Evolutionary conservation across 1,140 invertebrate species (phyloP).

Genomic region (Calephelis nemesis): DNA sequence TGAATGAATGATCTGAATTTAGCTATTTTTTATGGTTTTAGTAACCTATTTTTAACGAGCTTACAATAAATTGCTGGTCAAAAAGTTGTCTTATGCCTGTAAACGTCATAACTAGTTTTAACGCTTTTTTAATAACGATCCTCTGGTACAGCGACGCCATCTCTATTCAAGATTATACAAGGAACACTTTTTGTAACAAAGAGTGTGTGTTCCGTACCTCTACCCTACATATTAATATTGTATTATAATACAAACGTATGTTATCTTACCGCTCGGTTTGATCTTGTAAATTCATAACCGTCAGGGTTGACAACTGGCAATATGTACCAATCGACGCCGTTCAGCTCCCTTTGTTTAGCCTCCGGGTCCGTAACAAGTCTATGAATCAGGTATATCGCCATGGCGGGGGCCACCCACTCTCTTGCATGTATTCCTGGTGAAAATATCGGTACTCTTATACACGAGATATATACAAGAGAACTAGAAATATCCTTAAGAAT

Average conservation of each 20-base stretch:
- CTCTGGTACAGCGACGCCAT: no score
- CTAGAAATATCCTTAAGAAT: no score
- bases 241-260: not conserved
- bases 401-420: constrained; percentile 86
- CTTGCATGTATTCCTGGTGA: constrained; percentile 80
- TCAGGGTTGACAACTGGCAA: constrained; percentile 83
- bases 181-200: not conserved
- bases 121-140: no score
- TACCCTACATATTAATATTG: not conserved
- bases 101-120: no score
- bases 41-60: no score
- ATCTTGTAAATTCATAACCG: constrained; percentile 81
- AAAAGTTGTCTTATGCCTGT: no score
- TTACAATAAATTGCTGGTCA: no score
- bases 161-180: no score
- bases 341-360: constrained; percentile 67
- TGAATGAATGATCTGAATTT: no score
- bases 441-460: not conserved
- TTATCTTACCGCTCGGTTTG: constrained; percentile 44
- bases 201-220: not conserved
- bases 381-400: constrained; percentile 82
- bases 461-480: no score
- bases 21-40: no score
- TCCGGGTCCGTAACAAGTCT: constrained; percentile 69
- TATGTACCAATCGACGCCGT: constrained; percentile 83